Evolutionary conservation across 2,888 invertebrate genomes (phyloP), one percentile per base, ranked within the genome.

Genomic region (Alcis repandata): DNA sequence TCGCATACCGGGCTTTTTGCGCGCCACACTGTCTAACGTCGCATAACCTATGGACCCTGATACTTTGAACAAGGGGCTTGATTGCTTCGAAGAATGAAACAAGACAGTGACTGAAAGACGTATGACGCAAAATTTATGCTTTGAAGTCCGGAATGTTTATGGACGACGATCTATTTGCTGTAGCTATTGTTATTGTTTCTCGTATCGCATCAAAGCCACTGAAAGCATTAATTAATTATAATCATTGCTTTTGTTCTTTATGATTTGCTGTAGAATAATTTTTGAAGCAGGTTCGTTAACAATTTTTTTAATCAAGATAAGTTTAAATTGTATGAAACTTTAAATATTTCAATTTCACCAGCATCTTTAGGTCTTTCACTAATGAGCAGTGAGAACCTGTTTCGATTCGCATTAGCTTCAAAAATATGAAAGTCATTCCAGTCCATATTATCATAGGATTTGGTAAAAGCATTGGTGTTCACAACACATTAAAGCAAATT

Each of bases 11-110:
- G 69, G 80, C 82, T 91, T 92, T 92, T 92, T 92, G 90, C 84
- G 78, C 85, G 83, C 82, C 87, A 80, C 84, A 78, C 84, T 80
- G 86, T 90, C 88, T 90, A 89, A 89, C 86, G 80, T 89, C 86
- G 88, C 90, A 90, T 91, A 89, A 86, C 84, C 84, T 79, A 82
- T 80, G 77, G 81, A 75, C 81, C 87, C 84, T 80, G 81, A 84
- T 53, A 75, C 81, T 88, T 85, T 82, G 82, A 85, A 83, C 82
- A 80, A 74, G 72, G 79, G 74, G 82, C 83, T 84, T 82, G 80
- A 86, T 86, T 83, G 79, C 82, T 84, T 82, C 81, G 70, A 63
- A 79, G 83, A 85, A 86, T 77, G 77, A 79, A 79, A 82, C 72
- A 80, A 75, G 76, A 78, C 73, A 72, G 57, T 19, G 45, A 70